phyloP scores from a whole-genome alignment of 2,797 vertebrate species.

The Sebastiscus albofasciatus region DNA sequence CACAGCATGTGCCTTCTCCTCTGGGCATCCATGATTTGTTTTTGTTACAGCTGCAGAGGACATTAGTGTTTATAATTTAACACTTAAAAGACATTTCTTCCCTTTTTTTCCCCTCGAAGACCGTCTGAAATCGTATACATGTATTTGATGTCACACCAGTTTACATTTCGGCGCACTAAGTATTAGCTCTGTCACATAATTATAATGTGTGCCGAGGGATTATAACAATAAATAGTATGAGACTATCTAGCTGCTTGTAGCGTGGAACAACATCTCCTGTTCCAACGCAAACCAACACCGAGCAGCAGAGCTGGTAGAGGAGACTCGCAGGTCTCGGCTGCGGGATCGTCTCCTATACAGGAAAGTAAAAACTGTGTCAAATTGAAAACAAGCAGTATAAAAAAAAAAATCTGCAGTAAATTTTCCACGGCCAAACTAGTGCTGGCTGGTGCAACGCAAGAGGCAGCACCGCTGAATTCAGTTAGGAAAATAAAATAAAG shows the following conservation, averaged over 20 bases:
- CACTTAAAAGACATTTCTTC: slow-evolving; percentile 66
- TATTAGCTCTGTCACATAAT: slow-evolving; percentile 70
- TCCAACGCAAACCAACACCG: slow-evolving; percentile 66
- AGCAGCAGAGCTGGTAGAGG: slow-evolving; percentile 10
- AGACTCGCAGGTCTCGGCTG: slow-evolving; percentile 38
- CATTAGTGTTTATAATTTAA: slow-evolving; percentile 58
- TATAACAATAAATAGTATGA: slow-evolving; percentile 72
- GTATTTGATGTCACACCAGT: slow-evolving; percentile 65
- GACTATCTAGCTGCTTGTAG: slow-evolving; percentile 54
- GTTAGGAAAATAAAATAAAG: slow-evolving; percentile 76
- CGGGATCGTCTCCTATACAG: slow-evolving; percentile 41
- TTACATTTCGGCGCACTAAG: slow-evolving; percentile 50
- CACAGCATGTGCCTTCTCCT: slow-evolving; percentile 26
- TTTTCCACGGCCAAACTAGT: slow-evolving; percentile 60
- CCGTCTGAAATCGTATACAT: slow-evolving; percentile 48
- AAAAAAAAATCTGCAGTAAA: slow-evolving; percentile 56
- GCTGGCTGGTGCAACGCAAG: slow-evolving; percentile 41
- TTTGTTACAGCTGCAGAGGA: slow-evolving; percentile 46
- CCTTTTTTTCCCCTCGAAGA: slow-evolving; percentile 7
- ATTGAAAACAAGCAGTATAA: slow-evolving; percentile 68
- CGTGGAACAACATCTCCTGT: slow-evolving; percentile 66
- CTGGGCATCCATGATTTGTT: slow-evolving; percentile 52
- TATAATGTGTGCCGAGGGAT: slow-evolving; percentile 73
- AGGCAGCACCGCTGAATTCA: slow-evolving; percentile 48
- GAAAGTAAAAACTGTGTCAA: slow-evolving; percentile 67